Evolutionary conservation across 2,797 vertebrate species (phyloP), one percentile per base, ranked within the genome.

Genomic region (Uromys caudimaculatus): DNA sequence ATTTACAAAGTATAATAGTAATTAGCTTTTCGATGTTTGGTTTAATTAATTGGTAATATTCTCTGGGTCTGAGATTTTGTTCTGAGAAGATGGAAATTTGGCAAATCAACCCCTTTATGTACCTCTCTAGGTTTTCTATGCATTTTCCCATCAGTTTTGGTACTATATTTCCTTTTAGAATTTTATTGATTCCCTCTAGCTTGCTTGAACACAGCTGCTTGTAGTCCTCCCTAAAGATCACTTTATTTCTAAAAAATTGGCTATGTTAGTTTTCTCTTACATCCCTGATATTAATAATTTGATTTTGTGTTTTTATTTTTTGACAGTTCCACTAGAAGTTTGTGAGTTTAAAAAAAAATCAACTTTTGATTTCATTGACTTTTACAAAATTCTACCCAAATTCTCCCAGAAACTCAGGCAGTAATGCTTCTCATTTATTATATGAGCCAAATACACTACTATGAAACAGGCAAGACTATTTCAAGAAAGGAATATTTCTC

Each of bases 1-100:
- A 6, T 58, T 78, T 62, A 0, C 54, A 90, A 86, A 14, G 1
- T 64, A 12, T n/a, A 12, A 11, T 83, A 38, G 44, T 47, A 79
- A 60, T 73, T 93, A 52, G 21, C 56, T 54, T 92, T 93, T 60
- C 73, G 54, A 86, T 86, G 9, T 41, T 95, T 62, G 4, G 8
- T 85, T 79, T 27, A 32, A 92, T 76, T 92, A 88, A 90, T 50
- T 62, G 41, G 52, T 82, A 77, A 86, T n/a, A 14, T 10, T 78
- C 41, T 56, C 19, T 73, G 60, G 12, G 13, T 24, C 29, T 83
- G 50, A 60, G 8, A 0, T 90, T 79, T 83, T 96, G 10, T 95
- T 95, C 41, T 75, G 27, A 62, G 17, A 84, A 85, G 10, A 89
- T 92, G 93, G 32, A 44, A 88, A 89, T 85, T 94, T 50, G 77